Conservation (phyloP, 2,888 invertebrate genomes). For the Melanotus villosus region DNA sequence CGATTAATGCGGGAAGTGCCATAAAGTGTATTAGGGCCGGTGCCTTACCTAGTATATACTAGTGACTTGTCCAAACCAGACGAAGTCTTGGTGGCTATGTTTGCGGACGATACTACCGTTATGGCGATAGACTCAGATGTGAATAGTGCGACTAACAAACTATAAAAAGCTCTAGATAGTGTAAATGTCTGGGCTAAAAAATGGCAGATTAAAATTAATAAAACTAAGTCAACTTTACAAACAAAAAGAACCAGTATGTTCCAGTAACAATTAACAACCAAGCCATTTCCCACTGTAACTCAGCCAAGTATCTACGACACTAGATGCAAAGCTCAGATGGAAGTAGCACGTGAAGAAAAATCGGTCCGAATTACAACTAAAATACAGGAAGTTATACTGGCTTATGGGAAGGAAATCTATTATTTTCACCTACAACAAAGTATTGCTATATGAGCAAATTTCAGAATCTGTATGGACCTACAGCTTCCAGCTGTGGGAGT, state of each 20-base stretch:
- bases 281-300: constrained; percentile 12
- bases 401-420: constrained; percentile 25
- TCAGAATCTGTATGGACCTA: constrained; percentile 5
- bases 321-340: constrained; percentile 21
- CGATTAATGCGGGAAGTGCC: not conserved
- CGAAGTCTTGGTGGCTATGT: no score
- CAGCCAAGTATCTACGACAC: constrained; percentile 31
- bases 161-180: no score
- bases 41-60: constrained; percentile 5
- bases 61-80: not conserved
- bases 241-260: constrained; percentile 32
- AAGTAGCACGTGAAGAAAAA: constrained; percentile 29
- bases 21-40: not conserved
- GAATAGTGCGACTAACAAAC: no score
- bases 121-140: not conserved
- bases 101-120: constrained; percentile 28
- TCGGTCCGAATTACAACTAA: constrained; percentile 4
- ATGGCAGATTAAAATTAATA: no score
- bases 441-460: constrained; percentile 24
- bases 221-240: constrained; percentile 47
- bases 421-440: constrained; percentile 21
- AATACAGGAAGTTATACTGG: constrained; percentile 20
- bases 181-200: no score
- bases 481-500: constrained; percentile 8
- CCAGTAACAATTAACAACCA: constrained; percentile 16